Evolutionary conservation across 2,113 vertebrate species (phyloP).

Genomic region (Ceuthmochares aereus): DNA sequence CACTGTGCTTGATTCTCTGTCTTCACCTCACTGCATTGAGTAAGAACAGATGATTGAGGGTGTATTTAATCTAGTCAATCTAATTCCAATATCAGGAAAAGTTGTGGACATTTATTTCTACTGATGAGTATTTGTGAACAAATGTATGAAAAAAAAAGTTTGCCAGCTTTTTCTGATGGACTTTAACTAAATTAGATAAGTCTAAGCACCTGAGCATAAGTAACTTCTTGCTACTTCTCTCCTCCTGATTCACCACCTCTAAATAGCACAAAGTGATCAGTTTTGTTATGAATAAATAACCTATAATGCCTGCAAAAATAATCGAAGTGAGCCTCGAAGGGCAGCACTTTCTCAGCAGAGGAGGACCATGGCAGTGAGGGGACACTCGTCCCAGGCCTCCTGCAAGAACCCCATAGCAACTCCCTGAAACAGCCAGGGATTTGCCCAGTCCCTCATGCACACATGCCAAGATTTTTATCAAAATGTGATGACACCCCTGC

Average conservation of each 20-base stretch:
- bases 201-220: background rate
- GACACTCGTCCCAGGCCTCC: background rate
- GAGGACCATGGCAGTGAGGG: rapidly evolving
- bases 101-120: background rate
- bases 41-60: background rate
- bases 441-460: background rate
- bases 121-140: background rate
- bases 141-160: background rate
- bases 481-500: background rate
- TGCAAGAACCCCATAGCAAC: background rate
- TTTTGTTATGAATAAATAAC: background rate
- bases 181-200: background rate
- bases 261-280: background rate
- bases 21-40: background rate
- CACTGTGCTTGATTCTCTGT: background rate
- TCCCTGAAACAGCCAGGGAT: background rate
- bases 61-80: background rate
- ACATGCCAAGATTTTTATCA: background rate
- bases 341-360: background rate
- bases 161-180: background rate
- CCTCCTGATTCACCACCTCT: background rate
- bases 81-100: background rate
- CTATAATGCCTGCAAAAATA: background rate
- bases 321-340: background rate
- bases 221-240: background rate